Base-by-base conservation (phyloP, 1,140 invertebrate genomes). In the Temnothorax curvispinosus region DNA sequence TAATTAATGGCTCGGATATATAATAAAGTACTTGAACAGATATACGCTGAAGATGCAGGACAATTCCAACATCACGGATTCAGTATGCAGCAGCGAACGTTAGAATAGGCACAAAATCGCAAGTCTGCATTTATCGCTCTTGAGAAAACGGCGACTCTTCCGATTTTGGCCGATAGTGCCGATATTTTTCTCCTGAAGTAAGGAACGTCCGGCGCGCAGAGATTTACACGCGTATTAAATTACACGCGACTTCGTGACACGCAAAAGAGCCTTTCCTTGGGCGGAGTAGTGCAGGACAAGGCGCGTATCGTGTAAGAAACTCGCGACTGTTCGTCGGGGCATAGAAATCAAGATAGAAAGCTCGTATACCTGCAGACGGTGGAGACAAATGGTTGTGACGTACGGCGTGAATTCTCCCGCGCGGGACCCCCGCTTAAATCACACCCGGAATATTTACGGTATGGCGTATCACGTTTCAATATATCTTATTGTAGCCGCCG, bases 291-390 rank as follows among this genome's bases (percentile, higher is more conserved):
- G 21, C 27, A 41, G 65, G 87, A 84, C 89, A 60, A 86, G 84
- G 60, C 84, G 76, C 71, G 89, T 87, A 88, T 88, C 89, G 87
- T 91, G 84, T 90, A 88, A 90, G 90, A 80, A 58, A 84, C 54
- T 69, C 89, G 82, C 90, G 89, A 81, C 89, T 91, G 80, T 74
- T 89, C 86, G 90, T 89, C 87, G 89, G 74, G 76, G 89, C 89
- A 91, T 91, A 91, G 90, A 91, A 91, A 91, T 91, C 90, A 91
- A 91, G 90, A 91, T 91, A 91, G 90, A 91, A 91, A 91, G 89
- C 87, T 90, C 86, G 85, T 85, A 87, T 91, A 91, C 87, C 89
- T 91, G 89, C 87, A 65, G 85, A 91, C 85, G 87, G 87, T 41
- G 90, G 82, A 91, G 90, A 91, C 90, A 91, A 91, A 91, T 91